Percentiles rank a stretch among this genome's conserved stretches.
Evolutionary conservation across 2,113 vertebrate species (phyloP).

Genomic region (Brachypodius melanocephalos): DNA sequence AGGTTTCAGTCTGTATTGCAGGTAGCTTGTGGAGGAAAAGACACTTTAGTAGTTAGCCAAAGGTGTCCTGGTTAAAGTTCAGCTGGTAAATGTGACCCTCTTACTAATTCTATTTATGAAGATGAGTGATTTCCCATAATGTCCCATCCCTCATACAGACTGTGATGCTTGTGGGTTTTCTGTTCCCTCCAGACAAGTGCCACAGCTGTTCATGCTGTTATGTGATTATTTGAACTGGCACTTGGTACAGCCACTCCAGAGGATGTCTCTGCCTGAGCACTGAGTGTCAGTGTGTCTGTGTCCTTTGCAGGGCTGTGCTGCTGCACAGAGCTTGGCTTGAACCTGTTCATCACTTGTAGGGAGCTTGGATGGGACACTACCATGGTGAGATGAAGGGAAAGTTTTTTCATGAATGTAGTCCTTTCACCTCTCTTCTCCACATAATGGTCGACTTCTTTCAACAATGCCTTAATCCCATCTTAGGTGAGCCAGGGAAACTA

Average conservation of each 20-base stretch:
- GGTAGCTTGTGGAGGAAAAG: not conserved
- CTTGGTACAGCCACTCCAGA: fast-evolving
- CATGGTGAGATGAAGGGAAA: fast-evolving
- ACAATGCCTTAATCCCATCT: not conserved
- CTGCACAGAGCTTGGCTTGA: not conserved
- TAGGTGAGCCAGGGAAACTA: not conserved
- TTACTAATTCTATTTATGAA: not conserved
- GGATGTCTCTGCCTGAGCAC: fast-evolving
- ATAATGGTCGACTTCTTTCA: not conserved
- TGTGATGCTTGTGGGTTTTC: not conserved
- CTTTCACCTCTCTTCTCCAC: not conserved
- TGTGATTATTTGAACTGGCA: not conserved
- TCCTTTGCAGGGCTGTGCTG: fast-evolving
- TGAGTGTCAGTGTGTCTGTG: not conserved
- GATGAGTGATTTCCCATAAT: not conserved
- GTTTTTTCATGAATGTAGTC: not conserved
- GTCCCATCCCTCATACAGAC: not conserved
- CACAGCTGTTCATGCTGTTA: not conserved
- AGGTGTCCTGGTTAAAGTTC: not conserved
- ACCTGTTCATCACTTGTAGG: fast-evolving
- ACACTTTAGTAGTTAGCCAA: not conserved
- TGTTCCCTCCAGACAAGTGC: not conserved
- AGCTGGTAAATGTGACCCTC: not conserved
- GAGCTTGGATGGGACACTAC: not conserved
- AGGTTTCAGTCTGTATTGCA: not conserved